Evolutionary conservation across 2,113 vertebrate species (phyloP), one percentile per base, ranked within the genome.

Genomic region (Poeciliopsis turrubarensis): DNA sequence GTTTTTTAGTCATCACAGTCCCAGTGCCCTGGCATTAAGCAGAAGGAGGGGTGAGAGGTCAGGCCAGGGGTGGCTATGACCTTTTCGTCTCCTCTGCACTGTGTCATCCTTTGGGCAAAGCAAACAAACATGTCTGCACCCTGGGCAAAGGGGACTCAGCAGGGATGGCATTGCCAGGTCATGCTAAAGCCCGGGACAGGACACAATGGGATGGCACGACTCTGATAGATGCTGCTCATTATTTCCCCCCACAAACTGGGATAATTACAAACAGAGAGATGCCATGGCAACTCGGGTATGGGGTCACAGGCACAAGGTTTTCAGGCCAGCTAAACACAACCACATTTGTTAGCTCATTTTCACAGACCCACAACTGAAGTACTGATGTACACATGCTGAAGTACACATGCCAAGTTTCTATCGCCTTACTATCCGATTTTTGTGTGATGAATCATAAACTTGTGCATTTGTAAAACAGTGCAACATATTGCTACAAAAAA

Each of bases 171-270:
- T 37, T 75, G 87, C 88, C 91, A 86, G 89, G 90, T 92, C 93
- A 90, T 83, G 74, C 81, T 83, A 61, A 64, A 67, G 85, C 75
- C 77, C 61, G 60, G 83, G 78, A 87, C 81, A 81, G 84, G 79
- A 89, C 86, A 83, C 66, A 82, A 78, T 32, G 85, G 61, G 89
- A 84, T 86, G 90, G 84, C 91, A 90, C 81, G 75, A 72, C 81
- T 79, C 77, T 90, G 88, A 91, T 88, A 90, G 89, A 94, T 86
- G 91, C 81, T 83, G 90, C 82, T 93, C 91, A 91, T 92, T 92
- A 91, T 89, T 90, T 90, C 89, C 60, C 86, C 86, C 85, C 78
- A 77, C 75, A 90, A 91, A 86, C 74, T 81, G 68, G 87, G 86
- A 91, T 87, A 91, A 87, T 88, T 88, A 91, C 85, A 82, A 93